phyloP scores from a whole-genome alignment of 2,113 vertebrate genomes.

The Antechinus flavipes region DNA sequence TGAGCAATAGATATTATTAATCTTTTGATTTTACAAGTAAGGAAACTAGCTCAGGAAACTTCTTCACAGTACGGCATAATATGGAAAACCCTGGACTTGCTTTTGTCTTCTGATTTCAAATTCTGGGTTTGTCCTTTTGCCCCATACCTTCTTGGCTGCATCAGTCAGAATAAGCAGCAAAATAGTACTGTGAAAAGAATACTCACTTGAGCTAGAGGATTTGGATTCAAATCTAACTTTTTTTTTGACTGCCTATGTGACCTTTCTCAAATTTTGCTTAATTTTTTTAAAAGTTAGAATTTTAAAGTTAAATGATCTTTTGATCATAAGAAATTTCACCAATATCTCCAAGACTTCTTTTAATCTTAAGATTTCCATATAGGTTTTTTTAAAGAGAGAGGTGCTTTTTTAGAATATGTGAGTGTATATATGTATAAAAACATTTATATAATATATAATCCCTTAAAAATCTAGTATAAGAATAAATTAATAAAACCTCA shows the following conservation, averaged over 20 bases:
- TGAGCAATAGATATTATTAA: not conserved
- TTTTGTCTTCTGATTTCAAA: not conserved
- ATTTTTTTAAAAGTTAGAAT: not conserved
- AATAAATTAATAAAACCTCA: not conserved
- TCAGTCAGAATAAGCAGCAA: not conserved
- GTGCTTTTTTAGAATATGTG: not conserved
- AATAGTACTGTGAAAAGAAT: not conserved
- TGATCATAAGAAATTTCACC: not conserved
- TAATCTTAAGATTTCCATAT: not conserved
- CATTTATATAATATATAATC: too few relatives aligned
- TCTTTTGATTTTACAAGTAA: not conserved
- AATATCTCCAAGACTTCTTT: not conserved
- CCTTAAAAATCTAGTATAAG: not conserved
- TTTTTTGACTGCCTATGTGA: not conserved
- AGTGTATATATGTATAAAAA: not conserved
- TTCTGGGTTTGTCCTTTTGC: not conserved
- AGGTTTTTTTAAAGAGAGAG: not conserved
- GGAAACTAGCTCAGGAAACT: not conserved
- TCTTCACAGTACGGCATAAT: not conserved
- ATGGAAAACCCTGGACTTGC: not conserved
- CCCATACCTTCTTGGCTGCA: not conserved
- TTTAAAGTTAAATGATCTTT: not conserved
- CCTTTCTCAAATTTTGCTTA: not conserved
- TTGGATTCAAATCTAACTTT: constrained; percentile 34
- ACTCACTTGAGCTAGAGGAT: not conserved